Percentiles rank a stretch among this genome's conserved stretches.
These are phyloP conservation scores for Tragulus kanchil DNA, from an alignment of 2,113 vertebrate species.

Conservation along the genomic window DNA sequence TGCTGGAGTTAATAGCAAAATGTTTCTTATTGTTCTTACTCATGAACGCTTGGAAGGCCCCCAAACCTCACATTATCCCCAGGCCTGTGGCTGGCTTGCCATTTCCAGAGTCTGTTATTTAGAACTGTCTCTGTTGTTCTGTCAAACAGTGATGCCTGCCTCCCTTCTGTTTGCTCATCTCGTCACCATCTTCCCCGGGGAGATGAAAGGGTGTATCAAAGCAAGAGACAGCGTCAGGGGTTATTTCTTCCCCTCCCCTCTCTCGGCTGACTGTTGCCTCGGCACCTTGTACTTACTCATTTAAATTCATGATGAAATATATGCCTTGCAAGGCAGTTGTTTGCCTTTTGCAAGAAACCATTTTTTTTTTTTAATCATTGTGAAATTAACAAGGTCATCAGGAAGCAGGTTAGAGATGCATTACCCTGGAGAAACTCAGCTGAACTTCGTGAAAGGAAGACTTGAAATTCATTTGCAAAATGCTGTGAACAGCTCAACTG, in stretches of 20 bases:
- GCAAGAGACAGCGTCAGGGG: slow-evolving; percentile 73
- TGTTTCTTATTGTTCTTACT: slow-evolving; percentile 35
- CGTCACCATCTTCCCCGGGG: slow-evolving; percentile 66
- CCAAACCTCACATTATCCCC: slow-evolving; percentile 60
- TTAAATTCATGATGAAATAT: slow-evolving; percentile 70
- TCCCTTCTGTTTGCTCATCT: slow-evolving; percentile 63
- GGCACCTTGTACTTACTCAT: slow-evolving; percentile 64
- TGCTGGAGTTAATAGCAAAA: slow-evolving; percentile 26
- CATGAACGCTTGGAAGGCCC: slow-evolving; percentile 69
- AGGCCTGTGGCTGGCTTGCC: slow-evolving; percentile 69
- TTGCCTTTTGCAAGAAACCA: slow-evolving; percentile 1
- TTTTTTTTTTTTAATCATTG: neutral
- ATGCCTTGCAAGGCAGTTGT: slow-evolving; percentile 58
- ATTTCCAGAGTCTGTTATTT: slow-evolving; percentile 78
- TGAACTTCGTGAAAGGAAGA: neutral
- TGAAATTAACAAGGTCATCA: slow-evolving; percentile 41
- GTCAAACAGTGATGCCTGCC: slow-evolving; percentile 68
- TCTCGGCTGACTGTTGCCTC: slow-evolving; percentile 63
- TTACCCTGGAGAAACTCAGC: neutral
- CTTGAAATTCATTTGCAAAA: slow-evolving; percentile 16
- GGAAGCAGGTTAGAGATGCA: neutral
- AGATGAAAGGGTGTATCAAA: slow-evolving; percentile 85
- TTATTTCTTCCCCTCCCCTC: slow-evolving; percentile 62
- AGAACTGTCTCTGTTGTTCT: slow-evolving; percentile 61
- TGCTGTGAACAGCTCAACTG: neutral